Evolutionary conservation across 2,797 vertebrate species (phyloP), one percentile per base, ranked within the genome.

Genomic region (Carcharodon carcharias): DNA sequence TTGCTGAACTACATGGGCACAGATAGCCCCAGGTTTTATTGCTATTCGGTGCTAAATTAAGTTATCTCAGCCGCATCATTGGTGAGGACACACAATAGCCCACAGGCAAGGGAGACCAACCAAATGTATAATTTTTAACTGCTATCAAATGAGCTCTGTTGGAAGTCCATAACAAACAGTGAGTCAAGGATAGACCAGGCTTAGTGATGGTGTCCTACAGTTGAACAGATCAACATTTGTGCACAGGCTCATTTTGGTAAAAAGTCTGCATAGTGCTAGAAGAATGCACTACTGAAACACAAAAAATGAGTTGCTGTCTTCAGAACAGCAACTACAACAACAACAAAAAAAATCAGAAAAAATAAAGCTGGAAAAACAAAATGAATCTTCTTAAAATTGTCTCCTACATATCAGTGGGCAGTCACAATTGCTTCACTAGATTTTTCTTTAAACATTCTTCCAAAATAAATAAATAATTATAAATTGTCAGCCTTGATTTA

Each of bases 1-100:
- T 56, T 91, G 50, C 88, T 65, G 18, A 92, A 92, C 89, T 31
- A 35, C 16, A 89, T 89, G 0, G 50, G 58, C 31, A n/a, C 12
- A 63, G 61, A 92, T 63, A 61, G 89, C 58, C 58, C 61, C 58
- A 63, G 6, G 89, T 92, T 92, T 92, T 92, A 92, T 65, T 21
- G 58, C 56, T 40, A 40, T 63, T 63, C 58, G 40, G 35, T 63
- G 21, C 89, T 92, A 92, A 92, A 92, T 92, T 92, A 92, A 92
- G 58, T 61, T 92, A 63, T 92, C 89, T 65, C 58, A n/a, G 89
- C 35, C 82, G 21, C 16, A 12, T n/a, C 89, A 58, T 58, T 89
- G 54, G 54, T 58, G 87, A 85, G 82, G 26, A 31, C 56, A 89
- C 16, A 92, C 58, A 92, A 92, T 40, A 63, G 18, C 1, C 89